A percentile compares a stretch with the other conserved stretches of the same genome.
phyloP scores from a whole-genome alignment of 2,113 vertebrate species.

The Deroptyus accipitrinus region DNA sequence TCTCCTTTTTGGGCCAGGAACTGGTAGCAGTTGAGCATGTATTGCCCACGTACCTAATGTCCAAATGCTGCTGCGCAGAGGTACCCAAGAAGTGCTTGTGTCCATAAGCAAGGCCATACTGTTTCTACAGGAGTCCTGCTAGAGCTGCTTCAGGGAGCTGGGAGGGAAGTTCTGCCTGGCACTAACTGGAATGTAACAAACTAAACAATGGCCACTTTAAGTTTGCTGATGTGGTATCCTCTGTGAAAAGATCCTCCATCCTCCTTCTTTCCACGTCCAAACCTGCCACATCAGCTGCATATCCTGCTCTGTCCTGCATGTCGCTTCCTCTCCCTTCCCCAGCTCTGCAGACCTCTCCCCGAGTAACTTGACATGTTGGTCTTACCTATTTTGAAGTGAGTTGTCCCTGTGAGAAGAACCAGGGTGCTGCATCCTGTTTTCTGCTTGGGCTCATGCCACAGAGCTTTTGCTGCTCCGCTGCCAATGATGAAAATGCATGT shows the following conservation, averaged over 20 bases:
- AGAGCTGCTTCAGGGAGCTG: background rate
- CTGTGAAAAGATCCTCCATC: background rate
- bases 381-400: background rate
- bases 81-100: background rate
- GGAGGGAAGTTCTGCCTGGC: slow-evolving; percentile 13
- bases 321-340: background rate
- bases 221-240: background rate
- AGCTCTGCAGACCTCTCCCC: background rate
- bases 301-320: slow-evolving; percentile 45
- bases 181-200: slow-evolving; percentile 5
- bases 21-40: slow-evolving; percentile 36
- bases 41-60: background rate
- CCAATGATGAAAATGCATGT: slow-evolving; percentile 1
- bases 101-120: background rate
- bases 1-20: slow-evolving; percentile 34
- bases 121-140: background rate
- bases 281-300: background rate
- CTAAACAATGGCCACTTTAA: background rate
- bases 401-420: background rate
- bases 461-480: background rate
- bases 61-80: background rate
- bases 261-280: background rate
- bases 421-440: slow-evolving; percentile 3
- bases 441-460: background rate
- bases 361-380: background rate